Base-by-base conservation (phyloP, 2,888 invertebrate genomes). In the Parelbella ahira region DNA sequence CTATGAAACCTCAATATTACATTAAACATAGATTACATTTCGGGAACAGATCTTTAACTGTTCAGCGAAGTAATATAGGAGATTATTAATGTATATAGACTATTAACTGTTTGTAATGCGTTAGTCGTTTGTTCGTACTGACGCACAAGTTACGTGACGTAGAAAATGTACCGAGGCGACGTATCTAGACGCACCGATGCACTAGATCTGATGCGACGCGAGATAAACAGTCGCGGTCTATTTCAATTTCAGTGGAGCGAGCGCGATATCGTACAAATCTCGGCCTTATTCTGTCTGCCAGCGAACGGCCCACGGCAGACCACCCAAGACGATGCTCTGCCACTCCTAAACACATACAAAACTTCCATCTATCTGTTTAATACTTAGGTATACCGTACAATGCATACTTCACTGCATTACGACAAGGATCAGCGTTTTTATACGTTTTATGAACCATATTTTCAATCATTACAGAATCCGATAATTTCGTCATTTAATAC, bases 221-320 rank as follows among this genome's bases (percentile, higher is more conserved):
- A 58, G 79, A 81, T 81, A 77, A 76, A 71, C 64, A 56, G 65
- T 75, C 70, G 68, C 79, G 77, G 79, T 83, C 81, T 80, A 80
- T 82, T 84, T 76, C 72, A 77, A 73, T 79, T 77, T 74, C 73
- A 74, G 68, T 72, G 68, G 68, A 81, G 73, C 81, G 74, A 47
- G 58, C 64, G 65, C 63, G 66, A 72, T 79, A 78, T 81, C 83
- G 56, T 72, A 77, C 78, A 72, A 78, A 80, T 83, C 81, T 81
- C 82, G 68, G 67, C 73, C 79, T 73, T 78, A 79, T 79, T 75
- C 70, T 61, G 74, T 72, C 68, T 58, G 62, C 66, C 68, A 54
- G 57, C 51, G 51, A 50, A 53, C 66, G 63, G 64, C 72, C 66
- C 73, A 63, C 68, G 66, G 52, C 50, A 51, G 83, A 81, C 82